Percentiles rank a stretch among this genome's conserved stretches.
Evolutionary conservation across 2,888 invertebrate genomes (phyloP).

Genomic region (Cataglyphis livida): DNA sequence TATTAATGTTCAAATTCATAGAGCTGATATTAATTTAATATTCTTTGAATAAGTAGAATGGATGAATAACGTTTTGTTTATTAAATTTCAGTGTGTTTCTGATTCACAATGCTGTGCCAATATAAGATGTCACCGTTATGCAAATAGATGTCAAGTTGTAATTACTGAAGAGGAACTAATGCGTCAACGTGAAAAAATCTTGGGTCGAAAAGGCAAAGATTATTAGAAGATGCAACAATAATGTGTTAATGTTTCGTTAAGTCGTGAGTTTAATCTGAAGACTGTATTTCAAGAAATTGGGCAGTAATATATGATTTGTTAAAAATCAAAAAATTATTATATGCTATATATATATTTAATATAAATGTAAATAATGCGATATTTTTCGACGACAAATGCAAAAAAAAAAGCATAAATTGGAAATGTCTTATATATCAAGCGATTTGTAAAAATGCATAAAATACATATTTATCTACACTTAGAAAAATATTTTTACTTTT

Average conservation of each 20-base stretch:
- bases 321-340: neutral
- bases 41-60: neutral
- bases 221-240: conserved; percentile 57
- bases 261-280: neutral
- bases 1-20: conserved; percentile 11
- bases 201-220: conserved; percentile 74
- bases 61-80: conserved; percentile 1
- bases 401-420: conserved; percentile 18
- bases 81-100: conserved; percentile 73
- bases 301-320: neutral
- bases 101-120: conserved; percentile 70
- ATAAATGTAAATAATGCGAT: neutral
- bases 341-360: neutral
- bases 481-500: neutral
- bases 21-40: neutral
- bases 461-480: neutral
- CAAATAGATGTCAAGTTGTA: conserved; percentile 81
- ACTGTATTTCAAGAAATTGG: neutral
- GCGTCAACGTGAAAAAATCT: conserved; percentile 78
- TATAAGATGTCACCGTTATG: conserved; percentile 77
- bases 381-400: neutral
- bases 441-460: neutral
- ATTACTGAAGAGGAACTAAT: conserved; percentile 80
- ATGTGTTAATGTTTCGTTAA: neutral
- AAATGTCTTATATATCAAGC: neutral